Evolutionary conservation across 1,140 invertebrate species (phyloP), one percentile per base, ranked within the genome.

Genomic region (Doryteuthis pealeii): DNA sequence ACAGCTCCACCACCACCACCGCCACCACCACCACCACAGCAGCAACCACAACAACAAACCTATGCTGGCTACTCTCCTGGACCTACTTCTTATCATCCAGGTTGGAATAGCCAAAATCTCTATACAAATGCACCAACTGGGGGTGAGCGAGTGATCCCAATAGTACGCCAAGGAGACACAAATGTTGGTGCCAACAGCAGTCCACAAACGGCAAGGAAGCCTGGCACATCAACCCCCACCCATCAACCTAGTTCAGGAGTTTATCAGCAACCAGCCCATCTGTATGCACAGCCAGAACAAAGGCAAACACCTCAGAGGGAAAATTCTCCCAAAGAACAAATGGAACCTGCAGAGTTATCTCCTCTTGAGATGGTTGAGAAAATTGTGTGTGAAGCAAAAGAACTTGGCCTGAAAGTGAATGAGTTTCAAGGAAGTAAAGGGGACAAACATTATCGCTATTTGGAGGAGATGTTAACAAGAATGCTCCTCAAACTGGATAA

Each of bases 401-500:
- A 93, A 31, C 89, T 96, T 0, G 92, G 93, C 88, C 90, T 90
- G 22, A 90, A 93, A 81, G 94, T 97, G 10, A 92, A 94, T 77
- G 89, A 91, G 71, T 97, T 94, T 83, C 89, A 83, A 40, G 95
- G 95, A 3, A 90, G 89, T 71, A 91, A 90, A 4, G 91, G 91
- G 78, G 93, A 96, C 81, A 97, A 96, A 86, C 90, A 93, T 72
- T 98, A 96, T 82, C 89, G 94, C 35, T 96, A 92, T 85, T 86
- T 98, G 62, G 96, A 98, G 85, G 96, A 98, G 88, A 97, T 97
- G 95, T 88, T 98, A 22, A 98, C 96, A 1, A 91, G 96, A 62
- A 94, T 95, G 84, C 89, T 98, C 74, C 91, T 98, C 4, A 95
- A 96, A 86, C 86, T 98, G 74, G 96, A 98, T 85, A 92, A 93